Conservation (phyloP, 2,888 invertebrate species). For the Sceliomorpha sp. region DNA sequence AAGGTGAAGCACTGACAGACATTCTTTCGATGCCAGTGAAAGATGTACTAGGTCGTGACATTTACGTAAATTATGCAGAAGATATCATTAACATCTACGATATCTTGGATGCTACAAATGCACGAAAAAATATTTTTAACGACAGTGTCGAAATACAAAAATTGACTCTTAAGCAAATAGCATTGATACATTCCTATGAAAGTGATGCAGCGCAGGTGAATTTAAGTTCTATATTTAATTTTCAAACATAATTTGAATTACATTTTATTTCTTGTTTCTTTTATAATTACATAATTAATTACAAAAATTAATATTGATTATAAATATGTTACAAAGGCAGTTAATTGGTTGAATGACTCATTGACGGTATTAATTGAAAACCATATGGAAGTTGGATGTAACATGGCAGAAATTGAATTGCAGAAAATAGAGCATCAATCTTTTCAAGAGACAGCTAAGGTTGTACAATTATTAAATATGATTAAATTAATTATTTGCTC, state of each 20-base stretch:
- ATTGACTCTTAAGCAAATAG: constrained; percentile 88
- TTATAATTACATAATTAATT: too few species aligned
- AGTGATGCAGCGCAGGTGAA: constrained; percentile 86
- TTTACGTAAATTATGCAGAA: constrained; percentile 86
- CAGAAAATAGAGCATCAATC: constrained; percentile 88
- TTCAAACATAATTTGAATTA: too few species aligned
- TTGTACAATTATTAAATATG: constrained; percentile 71
- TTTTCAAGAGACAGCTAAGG: constrained; percentile 90
- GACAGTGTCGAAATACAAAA: constrained; percentile 89
- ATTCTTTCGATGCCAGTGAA: constrained; percentile 89
- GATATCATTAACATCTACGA: constrained; percentile 88
- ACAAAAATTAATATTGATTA: too few species aligned
- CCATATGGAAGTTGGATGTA: constrained; percentile 88
- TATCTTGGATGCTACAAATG: constrained; percentile 86
- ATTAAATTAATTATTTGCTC: not conserved
- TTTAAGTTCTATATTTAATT: not conserved
- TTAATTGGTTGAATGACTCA: constrained; percentile 89
- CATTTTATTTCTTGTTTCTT: too few species aligned
- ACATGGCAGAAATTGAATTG: constrained; percentile 86
- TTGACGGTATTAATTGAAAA: constrained; percentile 86
- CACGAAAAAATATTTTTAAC: constrained; percentile 86
- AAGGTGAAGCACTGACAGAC: constrained; percentile 89
- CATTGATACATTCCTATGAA: constrained; percentile 88
- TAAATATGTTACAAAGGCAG: constrained; percentile 82
- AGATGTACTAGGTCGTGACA: constrained; percentile 87